Evolutionary conservation across 2,797 vertebrate species (phyloP).

Genomic region (Melanotaenia boesemani): DNA sequence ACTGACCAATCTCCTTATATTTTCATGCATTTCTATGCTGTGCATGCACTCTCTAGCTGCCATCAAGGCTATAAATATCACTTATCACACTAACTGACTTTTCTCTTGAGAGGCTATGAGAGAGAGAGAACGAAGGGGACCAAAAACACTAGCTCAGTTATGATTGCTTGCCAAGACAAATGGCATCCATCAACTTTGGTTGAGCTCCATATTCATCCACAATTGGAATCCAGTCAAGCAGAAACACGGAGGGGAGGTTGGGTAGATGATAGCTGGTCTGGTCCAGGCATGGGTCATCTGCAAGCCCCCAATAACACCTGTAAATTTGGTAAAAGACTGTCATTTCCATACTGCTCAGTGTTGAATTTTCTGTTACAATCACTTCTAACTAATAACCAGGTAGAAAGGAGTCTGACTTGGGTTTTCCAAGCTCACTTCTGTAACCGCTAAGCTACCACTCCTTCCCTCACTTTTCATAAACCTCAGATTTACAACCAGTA

Average conservation of each 20-base stretch:
- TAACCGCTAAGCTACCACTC: no score
- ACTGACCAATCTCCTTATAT: slow-evolving; percentile 49
- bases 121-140: slow-evolving; percentile 33
- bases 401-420: not conserved
- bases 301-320: not conserved
- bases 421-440: no score
- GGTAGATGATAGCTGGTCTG: slow-evolving; percentile 27
- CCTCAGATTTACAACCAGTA: not conserved
- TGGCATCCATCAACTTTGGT: slow-evolving; percentile 73
- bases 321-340: not conserved
- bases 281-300: slow-evolving; percentile 28
- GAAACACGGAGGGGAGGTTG: slow-evolving; percentile 8
- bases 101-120: slow-evolving; percentile 52
- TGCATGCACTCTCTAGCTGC: slow-evolving; percentile 58
- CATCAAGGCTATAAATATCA: slow-evolving; percentile 80
- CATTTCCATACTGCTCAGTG: not conserved
- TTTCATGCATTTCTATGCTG: slow-evolving; percentile 48
- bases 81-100: slow-evolving; percentile 75
- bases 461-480: not conserved
- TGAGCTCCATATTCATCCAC: slow-evolving; percentile 64
- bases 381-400: not conserved
- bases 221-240: slow-evolving; percentile 61
- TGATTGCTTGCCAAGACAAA: slow-evolving; percentile 77
- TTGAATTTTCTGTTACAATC: slow-evolving; percentile 11
- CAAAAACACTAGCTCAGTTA: slow-evolving; percentile 63